phyloP scores from a whole-genome alignment of 2,888 invertebrate genomes.

The Tetheella fluctuosa region DNA sequence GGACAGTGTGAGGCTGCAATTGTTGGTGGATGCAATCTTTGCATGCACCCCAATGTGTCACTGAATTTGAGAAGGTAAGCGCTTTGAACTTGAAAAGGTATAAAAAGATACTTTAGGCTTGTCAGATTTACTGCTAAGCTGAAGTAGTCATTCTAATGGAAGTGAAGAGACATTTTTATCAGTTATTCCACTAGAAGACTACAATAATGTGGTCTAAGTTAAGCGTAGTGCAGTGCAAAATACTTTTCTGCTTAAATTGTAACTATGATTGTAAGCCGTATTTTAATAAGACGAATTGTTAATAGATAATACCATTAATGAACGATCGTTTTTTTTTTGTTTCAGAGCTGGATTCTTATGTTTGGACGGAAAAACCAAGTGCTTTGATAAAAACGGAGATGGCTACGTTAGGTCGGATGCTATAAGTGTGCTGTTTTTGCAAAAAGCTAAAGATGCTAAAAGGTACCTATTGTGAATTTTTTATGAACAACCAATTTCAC shows the following conservation, averaged over 20 bases:
- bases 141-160: too few species aligned
- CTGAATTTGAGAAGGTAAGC: slow-evolving; percentile 47
- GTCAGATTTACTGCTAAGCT: too few species aligned
- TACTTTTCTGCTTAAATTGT: too few species aligned
- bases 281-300: too few species aligned
- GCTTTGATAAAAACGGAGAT: slow-evolving; percentile 90
- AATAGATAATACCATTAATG: too few species aligned
- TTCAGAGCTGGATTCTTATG: slow-evolving; percentile 46
- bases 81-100: too few species aligned
- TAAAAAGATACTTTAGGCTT: too few species aligned
- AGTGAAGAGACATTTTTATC: too few species aligned
- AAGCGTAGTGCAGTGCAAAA: too few species aligned
- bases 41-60: slow-evolving; percentile 72
- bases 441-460: slow-evolving; percentile 85
- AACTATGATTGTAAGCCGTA: too few species aligned
- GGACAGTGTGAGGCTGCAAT: slow-evolving; percentile 74
- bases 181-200: too few species aligned
- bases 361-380: slow-evolving; percentile 90
- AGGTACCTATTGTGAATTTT: slow-evolving; percentile 50
- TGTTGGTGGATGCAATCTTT: slow-evolving; percentile 84
- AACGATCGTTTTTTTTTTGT: slow-evolving; percentile 14
- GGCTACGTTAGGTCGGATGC: slow-evolving; percentile 91
- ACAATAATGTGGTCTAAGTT: too few species aligned
- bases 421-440: slow-evolving; percentile 85
- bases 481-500: neutral